Evolutionary conservation across 2,797 vertebrate species (phyloP).

Genomic region (Tragelaphus oryx): DNA sequence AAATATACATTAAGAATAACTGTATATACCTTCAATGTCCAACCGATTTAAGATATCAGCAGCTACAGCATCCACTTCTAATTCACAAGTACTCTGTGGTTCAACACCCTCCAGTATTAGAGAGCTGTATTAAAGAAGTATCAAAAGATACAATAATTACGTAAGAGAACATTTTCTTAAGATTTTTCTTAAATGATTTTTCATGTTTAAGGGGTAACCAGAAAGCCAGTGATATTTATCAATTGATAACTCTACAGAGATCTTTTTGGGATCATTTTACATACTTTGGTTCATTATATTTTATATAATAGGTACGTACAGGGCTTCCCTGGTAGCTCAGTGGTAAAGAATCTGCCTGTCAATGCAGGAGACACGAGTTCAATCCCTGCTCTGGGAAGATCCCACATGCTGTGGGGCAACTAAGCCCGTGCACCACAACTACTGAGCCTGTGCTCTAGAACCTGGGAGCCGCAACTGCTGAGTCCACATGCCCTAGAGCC

Average conservation of each 20-base stretch:
- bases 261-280: not conserved
- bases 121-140: constrained; percentile 85
- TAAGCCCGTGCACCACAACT: not conserved
- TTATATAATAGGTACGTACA: not conserved
- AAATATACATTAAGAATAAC: constrained; percentile 25
- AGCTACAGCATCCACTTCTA: constrained; percentile 97
- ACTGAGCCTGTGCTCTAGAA: not conserved
- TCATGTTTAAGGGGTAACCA: not conserved
- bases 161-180: constrained; percentile 42
- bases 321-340: not conserved
- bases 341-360: not conserved
- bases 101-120: constrained; percentile 90
- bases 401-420: not conserved
- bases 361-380: not conserved
- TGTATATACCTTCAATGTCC: constrained; percentile 91
- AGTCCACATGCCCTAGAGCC: not conserved
- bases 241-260: not conserved
- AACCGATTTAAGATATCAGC: constrained; percentile 96
- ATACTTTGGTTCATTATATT: constrained; percentile 11
- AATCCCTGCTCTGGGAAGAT: not conserved
- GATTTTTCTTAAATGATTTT: not conserved
- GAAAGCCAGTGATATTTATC: not conserved
- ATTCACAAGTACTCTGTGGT: constrained; percentile 95
- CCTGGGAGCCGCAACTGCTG: not conserved
- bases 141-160: not conserved